Evolutionary conservation across 2,888 invertebrate species (phyloP).

Genomic region (Dimorphilus gyrociliatus): DNA sequence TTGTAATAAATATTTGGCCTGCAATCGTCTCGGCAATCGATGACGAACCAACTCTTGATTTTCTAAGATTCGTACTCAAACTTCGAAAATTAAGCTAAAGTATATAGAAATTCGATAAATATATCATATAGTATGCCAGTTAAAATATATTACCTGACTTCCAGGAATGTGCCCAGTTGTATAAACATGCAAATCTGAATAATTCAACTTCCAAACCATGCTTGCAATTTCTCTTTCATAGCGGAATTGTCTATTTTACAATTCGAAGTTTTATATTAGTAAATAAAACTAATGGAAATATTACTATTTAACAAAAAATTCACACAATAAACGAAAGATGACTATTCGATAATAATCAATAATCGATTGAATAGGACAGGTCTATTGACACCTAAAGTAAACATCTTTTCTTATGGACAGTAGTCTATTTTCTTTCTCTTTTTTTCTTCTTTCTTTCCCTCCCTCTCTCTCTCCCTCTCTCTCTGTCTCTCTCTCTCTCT

Average conservation of each 20-base stretch:
- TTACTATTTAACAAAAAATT: too few species aligned
- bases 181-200: constrained; percentile 15
- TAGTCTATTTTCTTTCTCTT: too few species aligned
- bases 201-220: constrained; percentile 20
- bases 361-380: too few species aligned
- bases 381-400: too few species aligned
- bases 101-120: background rate
- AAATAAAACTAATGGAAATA: too few species aligned
- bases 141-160: constrained; percentile 6
- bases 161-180: constrained; percentile 1
- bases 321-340: constrained; percentile 1
- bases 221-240: constrained; percentile 18
- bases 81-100: constrained; percentile 5
- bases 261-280: background rate
- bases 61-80: constrained; percentile 4
- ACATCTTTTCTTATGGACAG: too few species aligned
- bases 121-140: background rate
- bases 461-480: too few species aligned
- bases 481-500: too few species aligned
- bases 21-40: background rate
- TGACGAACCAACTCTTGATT: constrained; percentile 3
- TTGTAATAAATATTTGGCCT: constrained; percentile 11
- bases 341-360: too few species aligned
- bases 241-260: too few species aligned
- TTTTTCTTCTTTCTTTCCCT: too few species aligned